Base-by-base conservation (phyloP, 1,140 invertebrate species). In the Ruditapes philippinarum region DNA sequence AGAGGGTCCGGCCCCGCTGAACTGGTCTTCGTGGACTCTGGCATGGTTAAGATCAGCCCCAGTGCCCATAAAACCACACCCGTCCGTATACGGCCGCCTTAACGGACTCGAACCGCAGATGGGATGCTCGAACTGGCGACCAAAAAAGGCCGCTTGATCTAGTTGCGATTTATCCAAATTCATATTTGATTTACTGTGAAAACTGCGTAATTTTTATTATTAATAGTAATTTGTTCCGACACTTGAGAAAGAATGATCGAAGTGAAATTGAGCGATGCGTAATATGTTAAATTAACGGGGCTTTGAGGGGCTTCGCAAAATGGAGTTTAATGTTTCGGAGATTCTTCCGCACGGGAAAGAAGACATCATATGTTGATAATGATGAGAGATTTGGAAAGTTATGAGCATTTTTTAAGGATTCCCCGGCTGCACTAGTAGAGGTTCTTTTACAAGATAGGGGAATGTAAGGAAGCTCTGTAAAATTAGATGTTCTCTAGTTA, bases 221-320 rank as follows among this genome's bases (percentile, higher is more conserved):
- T 88, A 88, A 88, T 88, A n/a, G 36, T 88, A 88, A 88, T 88
- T 88, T 78, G 74, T 70, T 65, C 54, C 70, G 85, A 88, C 85
- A 80, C 76, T 60, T 79, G 33, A 57, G 36, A 42, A 51, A 28
- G 54, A 88, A 80, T 88, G 85, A 88, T 88, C 38, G 74, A 33
- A 80, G 38, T 25, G 76, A 88, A 88, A 88, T 88, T 88, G 85
- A 80, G 85, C 85, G 62, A 38, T 45, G 51, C 14, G 85, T 70
- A 88, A 80, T 80, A 88, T 88, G 51, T 11, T 68, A 70, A 88
- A 88, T 79, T 88, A 88, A 79, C 17, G 60, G 57, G 33, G 19
- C 78, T 25, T 68, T 80, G 7, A 80, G 65, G 42, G 74, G 85
- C 42, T 88, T 88, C 85, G 0, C 9, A 79, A 80, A 88, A 80